These are phyloP conservation scores for Porites divaricata DNA, from an alignment of 92 coral and sea anemone species.

Conservation along the genomic window DNA sequence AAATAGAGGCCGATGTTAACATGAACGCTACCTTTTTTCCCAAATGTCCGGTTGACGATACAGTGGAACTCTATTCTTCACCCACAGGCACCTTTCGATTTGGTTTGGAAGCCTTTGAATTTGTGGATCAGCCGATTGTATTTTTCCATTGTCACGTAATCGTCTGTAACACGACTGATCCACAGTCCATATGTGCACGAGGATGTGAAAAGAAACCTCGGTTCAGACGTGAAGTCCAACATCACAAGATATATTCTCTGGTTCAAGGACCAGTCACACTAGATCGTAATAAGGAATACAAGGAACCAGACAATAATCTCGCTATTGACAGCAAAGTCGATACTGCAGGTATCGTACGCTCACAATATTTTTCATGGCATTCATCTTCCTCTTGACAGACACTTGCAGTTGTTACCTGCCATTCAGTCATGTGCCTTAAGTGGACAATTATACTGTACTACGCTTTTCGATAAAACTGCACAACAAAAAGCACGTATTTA, in stretches of 20 bases:
- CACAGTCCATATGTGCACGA: slow-evolving; percentile 19
- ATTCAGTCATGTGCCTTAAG: too few relatives aligned
- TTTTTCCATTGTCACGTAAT: slow-evolving; percentile 31
- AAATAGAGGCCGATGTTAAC: too few relatives aligned
- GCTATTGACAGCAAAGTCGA: background rate
- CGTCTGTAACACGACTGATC: slow-evolving; percentile 11
- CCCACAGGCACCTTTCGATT: slow-evolving; percentile 3
- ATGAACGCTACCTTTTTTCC: background rate
- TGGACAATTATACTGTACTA: too few relatives aligned
- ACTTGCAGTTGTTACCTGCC: too few relatives aligned
- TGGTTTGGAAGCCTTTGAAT: slow-evolving; percentile 27
- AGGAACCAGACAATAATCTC: background rate
- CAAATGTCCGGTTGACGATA: slow-evolving; percentile 28
- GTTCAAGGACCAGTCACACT: slow-evolving; percentile 16
- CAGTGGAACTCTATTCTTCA: background rate
- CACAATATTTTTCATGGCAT: too few relatives aligned
- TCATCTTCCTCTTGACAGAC: too few relatives aligned
- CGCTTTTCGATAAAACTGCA: too few relatives aligned
- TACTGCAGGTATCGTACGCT: background rate
- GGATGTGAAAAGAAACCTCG: slow-evolving; percentile 20
- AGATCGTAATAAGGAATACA: background rate
- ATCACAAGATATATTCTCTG: background rate
- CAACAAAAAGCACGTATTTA: too few relatives aligned
- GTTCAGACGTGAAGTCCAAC: background rate
- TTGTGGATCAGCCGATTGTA: slow-evolving; percentile 9